Conservation (phyloP, 2,888 invertebrate species). For the Drosophila mayaguana region DNA sequence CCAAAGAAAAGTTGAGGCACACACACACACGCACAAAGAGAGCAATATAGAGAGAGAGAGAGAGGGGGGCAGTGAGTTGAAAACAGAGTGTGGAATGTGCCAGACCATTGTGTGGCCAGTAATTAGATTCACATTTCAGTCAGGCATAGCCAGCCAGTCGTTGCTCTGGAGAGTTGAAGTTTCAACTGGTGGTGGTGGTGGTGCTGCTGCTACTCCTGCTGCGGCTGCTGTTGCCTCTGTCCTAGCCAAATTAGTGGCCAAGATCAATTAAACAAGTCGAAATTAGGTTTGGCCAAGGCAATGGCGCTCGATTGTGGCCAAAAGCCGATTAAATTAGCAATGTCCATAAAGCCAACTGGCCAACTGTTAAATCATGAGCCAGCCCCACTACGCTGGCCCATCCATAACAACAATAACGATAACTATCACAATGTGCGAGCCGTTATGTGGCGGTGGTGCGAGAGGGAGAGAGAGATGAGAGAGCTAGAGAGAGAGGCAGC, state of each 20-base stretch:
- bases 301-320: conserved; percentile 33
- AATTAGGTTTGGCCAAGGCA: conserved; percentile 42
- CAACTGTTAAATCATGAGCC: conserved; percentile 72
- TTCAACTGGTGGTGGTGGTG: too few relatives aligned
- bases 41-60: not conserved
- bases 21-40: not conserved
- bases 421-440: conserved; percentile 39
- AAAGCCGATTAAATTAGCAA: conserved; percentile 77
- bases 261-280: conserved; percentile 61
- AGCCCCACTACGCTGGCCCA: conserved; percentile 39
- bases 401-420: conserved; percentile 73
- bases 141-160: conserved; percentile 10
- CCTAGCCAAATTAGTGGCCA: conserved; percentile 53
- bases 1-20: conserved; percentile 61
- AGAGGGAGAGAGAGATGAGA: not conserved
- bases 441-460: not conserved
- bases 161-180: conserved; percentile 51
- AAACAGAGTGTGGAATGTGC: conserved; percentile 14
- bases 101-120: conserved; percentile 60
- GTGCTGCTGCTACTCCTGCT: conserved; percentile 35
- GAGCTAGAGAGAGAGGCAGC: not conserved
- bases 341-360: conserved; percentile 71
- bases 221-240: conserved; percentile 11
- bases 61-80: not conserved
- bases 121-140: conserved; percentile 71